Evolutionary conservation across 2,888 invertebrate genomes (phyloP).

Genomic region (Acronicta psi): DNA sequence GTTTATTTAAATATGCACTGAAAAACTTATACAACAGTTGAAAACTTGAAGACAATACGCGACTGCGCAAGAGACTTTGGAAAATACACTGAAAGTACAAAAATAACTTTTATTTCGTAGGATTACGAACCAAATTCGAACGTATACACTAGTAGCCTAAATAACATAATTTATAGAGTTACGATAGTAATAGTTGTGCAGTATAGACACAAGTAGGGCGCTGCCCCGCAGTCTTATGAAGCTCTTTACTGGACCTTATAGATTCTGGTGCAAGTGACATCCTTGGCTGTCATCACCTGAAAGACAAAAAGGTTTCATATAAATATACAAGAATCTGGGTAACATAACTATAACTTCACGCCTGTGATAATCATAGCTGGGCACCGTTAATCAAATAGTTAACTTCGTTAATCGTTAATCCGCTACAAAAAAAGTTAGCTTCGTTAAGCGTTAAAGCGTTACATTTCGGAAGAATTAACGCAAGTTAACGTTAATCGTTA

Average conservation of each 20-base stretch:
- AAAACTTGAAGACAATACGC: slow-evolving; percentile 61
- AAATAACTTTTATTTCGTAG: slow-evolving; percentile 66
- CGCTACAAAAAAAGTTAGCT: too few relatives aligned
- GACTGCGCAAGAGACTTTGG: slow-evolving; percentile 68
- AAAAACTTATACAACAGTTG: slow-evolving; percentile 83
- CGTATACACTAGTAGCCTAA: slow-evolving; percentile 63
- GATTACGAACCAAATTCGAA: slow-evolving; percentile 61
- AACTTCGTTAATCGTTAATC: too few relatives aligned
- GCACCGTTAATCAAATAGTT: too few relatives aligned
- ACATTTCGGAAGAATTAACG: too few relatives aligned
- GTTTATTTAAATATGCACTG: slow-evolving; percentile 84
- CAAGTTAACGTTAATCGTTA: too few relatives aligned
- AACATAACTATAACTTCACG: too few relatives aligned
- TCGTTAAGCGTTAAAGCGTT: too few relatives aligned
- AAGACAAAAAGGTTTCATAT: slow-evolving; percentile 45
- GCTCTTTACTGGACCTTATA: slow-evolving; percentile 91
- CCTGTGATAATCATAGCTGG: too few relatives aligned
- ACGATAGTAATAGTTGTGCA: slow-evolving; percentile 80
- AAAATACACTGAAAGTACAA: slow-evolving; percentile 72
- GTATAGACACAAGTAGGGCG: slow-evolving; percentile 62
- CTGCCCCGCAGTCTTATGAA: slow-evolving; percentile 77
- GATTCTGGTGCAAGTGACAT: slow-evolving; percentile 92
- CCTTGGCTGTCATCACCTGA: slow-evolving; percentile 93
- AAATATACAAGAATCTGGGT: too few relatives aligned
- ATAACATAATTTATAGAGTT: slow-evolving; percentile 74